These are phyloP conservation scores for Neoniphon sammara DNA, from an alignment of 2,797 vertebrate species.

Conservation along the genomic window DNA sequence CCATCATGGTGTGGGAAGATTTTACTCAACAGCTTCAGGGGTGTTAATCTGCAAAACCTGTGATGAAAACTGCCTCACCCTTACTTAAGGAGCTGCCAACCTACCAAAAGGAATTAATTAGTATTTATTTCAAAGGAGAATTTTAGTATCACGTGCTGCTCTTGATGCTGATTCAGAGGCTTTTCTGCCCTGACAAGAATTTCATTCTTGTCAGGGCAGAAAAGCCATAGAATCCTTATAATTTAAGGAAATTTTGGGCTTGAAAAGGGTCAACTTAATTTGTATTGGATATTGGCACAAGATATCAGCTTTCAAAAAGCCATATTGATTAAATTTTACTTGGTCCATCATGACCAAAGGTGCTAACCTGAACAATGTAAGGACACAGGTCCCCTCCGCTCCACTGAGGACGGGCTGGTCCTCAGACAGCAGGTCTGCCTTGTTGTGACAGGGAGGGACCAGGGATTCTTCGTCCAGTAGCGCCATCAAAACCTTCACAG, in stretches of 20 bases:
- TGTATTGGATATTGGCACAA: not conserved
- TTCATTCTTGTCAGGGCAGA: no score
- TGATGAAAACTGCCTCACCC: no score
- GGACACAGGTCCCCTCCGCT: slow-evolving; percentile 75
- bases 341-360: not conserved
- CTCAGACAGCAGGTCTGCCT: slow-evolving; percentile 86
- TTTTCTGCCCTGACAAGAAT: slow-evolving; percentile 46
- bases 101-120: not conserved
- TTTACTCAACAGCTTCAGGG: slow-evolving; percentile 56
- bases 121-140: slow-evolving; percentile 7
- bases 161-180: slow-evolving; percentile 54
- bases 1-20: slow-evolving; percentile 65
- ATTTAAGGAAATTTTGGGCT: not conserved
- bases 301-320: no score
- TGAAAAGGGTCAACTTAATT: slow-evolving; percentile 44
- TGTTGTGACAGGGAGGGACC: slow-evolving; percentile 84
- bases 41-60: slow-evolving; percentile 33
- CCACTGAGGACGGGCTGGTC: slow-evolving; percentile 77
- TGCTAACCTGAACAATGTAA: slow-evolving; percentile 88
- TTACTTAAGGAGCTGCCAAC: not conserved
- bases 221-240: slow-evolving; percentile 8
- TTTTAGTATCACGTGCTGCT: slow-evolving; percentile 59
- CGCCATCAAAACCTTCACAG: slow-evolving; percentile 86
- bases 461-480: slow-evolving; percentile 92
- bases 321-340: not conserved